Base-by-base conservation (phyloP, 2,797 vertebrate genomes). In the Buceros bicornis region DNA sequence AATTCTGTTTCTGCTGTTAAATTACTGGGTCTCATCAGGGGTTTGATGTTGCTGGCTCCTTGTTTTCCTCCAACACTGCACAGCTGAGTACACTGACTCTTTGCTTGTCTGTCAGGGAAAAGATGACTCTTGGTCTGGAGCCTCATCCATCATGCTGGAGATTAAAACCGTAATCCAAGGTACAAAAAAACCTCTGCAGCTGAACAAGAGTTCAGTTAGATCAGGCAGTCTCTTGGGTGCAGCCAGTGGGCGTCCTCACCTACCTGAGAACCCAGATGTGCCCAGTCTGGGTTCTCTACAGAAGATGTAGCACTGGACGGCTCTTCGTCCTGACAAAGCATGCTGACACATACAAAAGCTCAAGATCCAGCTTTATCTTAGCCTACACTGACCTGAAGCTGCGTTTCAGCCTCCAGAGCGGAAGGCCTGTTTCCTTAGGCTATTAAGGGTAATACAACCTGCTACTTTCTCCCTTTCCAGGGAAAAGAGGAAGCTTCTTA, bases 311-410 rank as follows among this genome's bases (percentile, higher is more conserved):
- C 19, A 60, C 28, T 24, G n/a, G 16, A 13, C 0, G 3, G 13
- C 21, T 70, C 47, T 53, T 76, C 21, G 3, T 3, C 10, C n/a
- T 29, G n/a, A 47, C 15, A 47, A 60, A 50, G 25, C 31, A 22
- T 26, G 31, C 7, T 12, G n/a, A 35, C 0, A 0, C 1, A 0
- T 24, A 50, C 67, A 35, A 80, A 69, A 87, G 10, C 18, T 72
- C 17, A 48, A 37, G 31, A 54, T 29, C 25, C 62, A 76, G 1
- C 13, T 15, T 21, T 53, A 2, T 13, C 19, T 48, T 42, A 61
- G 43, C 17, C 25, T n/a, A 37, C 26, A 64, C 26, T 56, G 24
- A 13, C n/a, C 66, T 72, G 24, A 48, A 82, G 43, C 33, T 69
- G 50, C 48, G 28, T 31, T 48, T 81, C 62, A 48, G 2, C 42